phyloP scores from a whole-genome alignment of 2,888 invertebrate genomes.

The Gonocerus acuteangulatus region DNA sequence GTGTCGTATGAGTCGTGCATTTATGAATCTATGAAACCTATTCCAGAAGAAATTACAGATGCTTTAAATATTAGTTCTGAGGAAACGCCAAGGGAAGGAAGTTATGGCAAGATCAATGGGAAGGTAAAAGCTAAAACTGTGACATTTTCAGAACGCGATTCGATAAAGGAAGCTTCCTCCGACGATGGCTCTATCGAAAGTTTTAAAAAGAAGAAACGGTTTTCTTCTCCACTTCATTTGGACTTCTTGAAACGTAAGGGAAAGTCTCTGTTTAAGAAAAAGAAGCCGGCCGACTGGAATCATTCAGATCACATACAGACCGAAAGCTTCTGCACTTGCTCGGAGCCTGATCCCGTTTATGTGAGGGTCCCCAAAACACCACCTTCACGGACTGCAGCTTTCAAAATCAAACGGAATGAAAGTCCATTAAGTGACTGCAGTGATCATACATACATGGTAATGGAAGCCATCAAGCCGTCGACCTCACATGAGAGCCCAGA shows the following conservation, averaged over 20 bases:
- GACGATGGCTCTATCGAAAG: neutral
- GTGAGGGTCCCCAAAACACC: slow-evolving; percentile 24
- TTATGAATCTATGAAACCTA: slow-evolving; percentile 15
- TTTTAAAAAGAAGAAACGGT: slow-evolving; percentile 5
- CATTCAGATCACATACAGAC: slow-evolving; percentile 22
- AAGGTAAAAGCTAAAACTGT: slow-evolving; percentile 7
- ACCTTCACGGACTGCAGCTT: slow-evolving; percentile 15
- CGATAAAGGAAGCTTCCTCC: neutral
- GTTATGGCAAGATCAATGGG: neutral
- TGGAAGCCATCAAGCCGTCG: neutral
- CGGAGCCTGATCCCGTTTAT: slow-evolving; percentile 25
- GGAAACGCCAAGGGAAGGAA: neutral
- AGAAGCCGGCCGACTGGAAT: slow-evolving; percentile 16
- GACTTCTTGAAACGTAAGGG: slow-evolving; percentile 23
- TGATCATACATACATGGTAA: slow-evolving; percentile 19
- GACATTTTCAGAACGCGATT: slow-evolving; percentile 3
- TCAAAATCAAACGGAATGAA: slow-evolving; percentile 25
- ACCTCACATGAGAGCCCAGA: neutral
- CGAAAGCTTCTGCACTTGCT: slow-evolving; percentile 22
- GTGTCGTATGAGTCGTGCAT: slow-evolving; percentile 2
- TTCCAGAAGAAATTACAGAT: slow-evolving; percentile 6
- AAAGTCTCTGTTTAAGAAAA: slow-evolving; percentile 18
- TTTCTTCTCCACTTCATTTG: slow-evolving; percentile 24
- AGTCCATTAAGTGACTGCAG: slow-evolving; percentile 18
- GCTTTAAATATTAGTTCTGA: neutral